Percentiles rank a stretch among this genome's conserved stretches.
Evolutionary conservation across 2,888 invertebrate genomes (phyloP).

Genomic region (Eupeodes latifasciatus): DNA sequence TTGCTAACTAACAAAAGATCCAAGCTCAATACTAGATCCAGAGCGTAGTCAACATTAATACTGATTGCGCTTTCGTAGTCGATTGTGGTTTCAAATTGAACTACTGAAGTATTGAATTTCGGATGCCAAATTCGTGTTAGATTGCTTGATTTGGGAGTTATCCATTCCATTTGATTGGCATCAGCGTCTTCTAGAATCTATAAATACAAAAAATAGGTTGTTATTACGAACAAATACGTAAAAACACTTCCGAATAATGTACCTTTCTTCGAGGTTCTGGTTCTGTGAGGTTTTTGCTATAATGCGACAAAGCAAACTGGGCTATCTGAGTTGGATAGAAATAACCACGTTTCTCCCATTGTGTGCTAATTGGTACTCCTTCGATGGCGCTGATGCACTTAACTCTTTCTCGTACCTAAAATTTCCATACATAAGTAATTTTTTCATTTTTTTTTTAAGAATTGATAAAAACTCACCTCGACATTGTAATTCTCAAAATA

Average conservation of each 20-base stretch:
- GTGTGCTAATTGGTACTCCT: conserved; percentile 97
- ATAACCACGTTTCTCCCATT: conserved; percentile 98
- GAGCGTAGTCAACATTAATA: conserved; percentile 88
- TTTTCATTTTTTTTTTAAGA: neutral
- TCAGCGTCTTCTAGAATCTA: conserved; percentile 90
- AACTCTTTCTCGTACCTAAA: conserved; percentile 92
- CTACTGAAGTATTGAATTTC: conserved; percentile 86
- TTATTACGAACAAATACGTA: neutral
- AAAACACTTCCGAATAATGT: conserved; percentile 21
- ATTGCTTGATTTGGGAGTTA: conserved; percentile 88
- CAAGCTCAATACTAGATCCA: conserved; percentile 91
- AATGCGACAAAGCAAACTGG: conserved; percentile 98
- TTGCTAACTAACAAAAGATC: conserved; percentile 90
- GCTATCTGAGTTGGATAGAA: conserved; percentile 99
- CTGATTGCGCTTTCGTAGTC: conserved; percentile 88
- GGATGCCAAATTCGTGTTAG: conserved; percentile 87
- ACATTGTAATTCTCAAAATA: conserved; percentile 99
- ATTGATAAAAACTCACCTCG: conserved; percentile 86
- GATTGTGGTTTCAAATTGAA: conserved; percentile 90
- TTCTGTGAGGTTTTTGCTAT: conserved; percentile 96
- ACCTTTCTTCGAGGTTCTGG: conserved; percentile 89
- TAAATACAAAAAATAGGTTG: neutral
- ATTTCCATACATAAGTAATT: conserved; percentile 24
- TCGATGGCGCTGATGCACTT: conserved; percentile 97
- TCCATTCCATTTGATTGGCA: conserved; percentile 89